A percentile compares a stretch with the other conserved stretches of the same genome.
Evolutionary conservation across 2,797 vertebrate species (phyloP).

Genomic region (Adelosebastes latens): DNA sequence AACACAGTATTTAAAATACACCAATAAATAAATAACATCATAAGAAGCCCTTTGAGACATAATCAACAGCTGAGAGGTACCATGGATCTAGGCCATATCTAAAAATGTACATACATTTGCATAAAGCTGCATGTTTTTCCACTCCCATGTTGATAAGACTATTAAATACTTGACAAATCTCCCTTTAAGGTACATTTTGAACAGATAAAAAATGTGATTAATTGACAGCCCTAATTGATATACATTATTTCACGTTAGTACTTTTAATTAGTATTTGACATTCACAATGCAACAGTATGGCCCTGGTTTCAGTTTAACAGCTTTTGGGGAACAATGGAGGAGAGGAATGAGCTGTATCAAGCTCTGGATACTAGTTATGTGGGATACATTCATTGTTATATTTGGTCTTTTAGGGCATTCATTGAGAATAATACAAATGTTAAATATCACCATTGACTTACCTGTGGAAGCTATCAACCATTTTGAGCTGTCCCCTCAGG

Average conservation of each 20-base stretch:
- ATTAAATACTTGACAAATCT: no score
- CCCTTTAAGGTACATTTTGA: no score
- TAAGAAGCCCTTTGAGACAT: no score
- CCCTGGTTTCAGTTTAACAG: not conserved
- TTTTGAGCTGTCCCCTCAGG: constrained; percentile 95
- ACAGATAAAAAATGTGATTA: no score
- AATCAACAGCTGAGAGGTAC: no score
- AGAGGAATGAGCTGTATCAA: not conserved
- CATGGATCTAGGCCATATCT: no score
- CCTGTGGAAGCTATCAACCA: constrained; percentile 99
- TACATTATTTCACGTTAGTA: not conserved
- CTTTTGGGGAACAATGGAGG: not conserved
- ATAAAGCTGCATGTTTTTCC: no score
- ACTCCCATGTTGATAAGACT: no score
- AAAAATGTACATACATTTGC: no score
- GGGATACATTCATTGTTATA: not conserved
- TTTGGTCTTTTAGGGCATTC: not conserved
- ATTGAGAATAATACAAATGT: not conserved
- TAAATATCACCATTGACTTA: not conserved
- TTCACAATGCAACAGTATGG: not conserved
- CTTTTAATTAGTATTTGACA: not conserved
- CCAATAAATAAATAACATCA: no score
- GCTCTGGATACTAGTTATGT: not conserved
- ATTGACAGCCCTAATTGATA: no score
- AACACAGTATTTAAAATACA: no score